Conservation (phyloP, 2,797 vertebrate genomes). For the Tokudaia tokunoshimensis region DNA sequence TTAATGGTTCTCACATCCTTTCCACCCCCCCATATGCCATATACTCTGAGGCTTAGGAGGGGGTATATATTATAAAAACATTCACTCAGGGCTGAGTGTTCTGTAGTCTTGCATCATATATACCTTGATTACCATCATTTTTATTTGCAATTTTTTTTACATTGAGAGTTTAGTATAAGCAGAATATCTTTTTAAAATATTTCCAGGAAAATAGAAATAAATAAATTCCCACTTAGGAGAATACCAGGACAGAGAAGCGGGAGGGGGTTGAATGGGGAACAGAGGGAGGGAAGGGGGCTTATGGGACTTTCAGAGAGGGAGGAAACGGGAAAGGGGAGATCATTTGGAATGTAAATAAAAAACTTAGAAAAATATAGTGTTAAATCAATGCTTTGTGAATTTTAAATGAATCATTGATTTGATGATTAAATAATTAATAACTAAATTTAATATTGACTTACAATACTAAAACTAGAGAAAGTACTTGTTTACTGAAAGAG, state of each 20-base stretch:
- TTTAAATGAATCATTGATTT: background rate
- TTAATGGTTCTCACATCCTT: background rate
- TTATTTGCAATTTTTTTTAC: background rate
- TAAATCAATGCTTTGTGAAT: background rate
- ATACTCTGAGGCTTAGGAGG: background rate
- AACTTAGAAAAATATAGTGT: background rate
- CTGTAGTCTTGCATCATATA: background rate
- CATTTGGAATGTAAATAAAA: too few relatives aligned
- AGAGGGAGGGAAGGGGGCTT: too few relatives aligned
- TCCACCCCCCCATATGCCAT: too few relatives aligned
- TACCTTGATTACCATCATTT: background rate
- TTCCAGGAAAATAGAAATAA: background rate
- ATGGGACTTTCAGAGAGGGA: too few relatives aligned
- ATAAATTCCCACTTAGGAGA: background rate
- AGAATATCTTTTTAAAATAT: background rate
- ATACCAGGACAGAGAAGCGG: too few relatives aligned
- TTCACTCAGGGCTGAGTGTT: background rate
- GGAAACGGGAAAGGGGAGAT: too few relatives aligned
- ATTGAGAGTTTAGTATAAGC: background rate
- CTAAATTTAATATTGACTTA: background rate
- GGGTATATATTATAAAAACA: background rate
- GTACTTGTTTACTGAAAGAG: background rate
- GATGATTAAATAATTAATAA: background rate
- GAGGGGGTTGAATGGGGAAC: too few relatives aligned
- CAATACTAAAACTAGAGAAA: background rate